Conservation (phyloP, 2,113 vertebrate genomes). For the Oryzias melastigma region DNA sequence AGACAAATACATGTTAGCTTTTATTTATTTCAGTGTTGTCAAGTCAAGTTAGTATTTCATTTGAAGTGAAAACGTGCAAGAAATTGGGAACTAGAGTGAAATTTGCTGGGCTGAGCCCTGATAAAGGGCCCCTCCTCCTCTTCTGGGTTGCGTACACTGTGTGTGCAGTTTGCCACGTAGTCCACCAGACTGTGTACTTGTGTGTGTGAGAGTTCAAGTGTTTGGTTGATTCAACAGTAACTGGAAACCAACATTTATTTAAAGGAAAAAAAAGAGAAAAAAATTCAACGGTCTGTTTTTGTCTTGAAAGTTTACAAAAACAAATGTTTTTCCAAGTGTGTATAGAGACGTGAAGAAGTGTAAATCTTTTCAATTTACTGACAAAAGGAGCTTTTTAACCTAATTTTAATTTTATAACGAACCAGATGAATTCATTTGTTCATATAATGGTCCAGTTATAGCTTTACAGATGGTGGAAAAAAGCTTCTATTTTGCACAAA, state of each 20-base stretch:
- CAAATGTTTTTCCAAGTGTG: too few species aligned
- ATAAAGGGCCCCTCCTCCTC: slow-evolving; percentile 68
- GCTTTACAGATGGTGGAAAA: too few species aligned
- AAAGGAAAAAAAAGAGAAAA: slow-evolving; percentile 56
- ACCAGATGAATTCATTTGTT: too few species aligned
- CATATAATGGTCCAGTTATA: too few species aligned
- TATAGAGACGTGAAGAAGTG: too few species aligned
- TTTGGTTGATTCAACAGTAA: slow-evolving; percentile 61
- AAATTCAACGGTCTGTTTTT: slow-evolving; percentile 59
- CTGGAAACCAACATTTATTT: slow-evolving; percentile 75
- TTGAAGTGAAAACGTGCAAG: slow-evolving; percentile 6
- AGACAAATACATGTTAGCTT: too few species aligned
- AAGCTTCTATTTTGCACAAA: too few species aligned
- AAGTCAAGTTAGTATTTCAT: neutral
- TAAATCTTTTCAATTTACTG: too few species aligned
- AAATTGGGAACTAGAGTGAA: slow-evolving; percentile 42
- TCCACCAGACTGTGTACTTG: slow-evolving; percentile 55
- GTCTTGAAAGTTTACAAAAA: slow-evolving; percentile 8
- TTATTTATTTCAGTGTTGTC: too few species aligned
- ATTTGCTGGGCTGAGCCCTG: slow-evolving; percentile 33
- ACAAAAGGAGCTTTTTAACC: too few species aligned
- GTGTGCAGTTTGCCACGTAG: slow-evolving; percentile 78
- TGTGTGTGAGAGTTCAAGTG: slow-evolving; percentile 40
- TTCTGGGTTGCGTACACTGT: slow-evolving; percentile 49
- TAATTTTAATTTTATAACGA: too few species aligned